Conservation (phyloP, 2,797 vertebrate species). For the Chiloscyllium punctatum region DNA sequence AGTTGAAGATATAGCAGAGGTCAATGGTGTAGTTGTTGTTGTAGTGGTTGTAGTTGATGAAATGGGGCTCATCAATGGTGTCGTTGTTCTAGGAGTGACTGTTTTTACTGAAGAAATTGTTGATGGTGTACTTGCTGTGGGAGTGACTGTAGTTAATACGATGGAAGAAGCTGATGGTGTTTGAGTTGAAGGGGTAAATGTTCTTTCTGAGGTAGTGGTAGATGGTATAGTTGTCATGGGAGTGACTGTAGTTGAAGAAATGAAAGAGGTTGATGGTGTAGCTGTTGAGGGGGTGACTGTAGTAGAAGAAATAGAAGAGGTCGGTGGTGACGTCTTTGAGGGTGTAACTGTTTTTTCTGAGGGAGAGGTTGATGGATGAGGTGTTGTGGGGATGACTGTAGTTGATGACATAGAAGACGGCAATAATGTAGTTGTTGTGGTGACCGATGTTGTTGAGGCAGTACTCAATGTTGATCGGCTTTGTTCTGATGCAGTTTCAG, state of each 20-base stretch:
- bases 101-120: no score
- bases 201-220: background rate
- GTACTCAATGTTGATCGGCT: background rate
- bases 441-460: background rate
- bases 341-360: background rate
- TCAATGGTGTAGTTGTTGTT: background rate
- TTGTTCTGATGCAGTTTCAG: slow-evolving; percentile 2
- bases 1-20: slow-evolving; percentile 43
- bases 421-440: fast-evolving
- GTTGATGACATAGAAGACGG: background rate
- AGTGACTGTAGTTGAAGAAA: slow-evolving; percentile 12
- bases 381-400: background rate
- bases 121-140: fast-evolving
- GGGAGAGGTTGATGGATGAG: background rate
- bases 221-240: background rate
- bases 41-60: background rate
- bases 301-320: no score
- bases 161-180: no score
- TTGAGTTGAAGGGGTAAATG: no score
- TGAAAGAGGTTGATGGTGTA: slow-evolving; percentile 41
- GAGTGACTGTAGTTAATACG: background rate
- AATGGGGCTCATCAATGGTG: background rate
- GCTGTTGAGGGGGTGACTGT: no score
- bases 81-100: background rate
- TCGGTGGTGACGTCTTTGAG: background rate